Evolutionary conservation across 2,888 invertebrate species (phyloP).

Genomic region (Adelognathus sp.): DNA sequence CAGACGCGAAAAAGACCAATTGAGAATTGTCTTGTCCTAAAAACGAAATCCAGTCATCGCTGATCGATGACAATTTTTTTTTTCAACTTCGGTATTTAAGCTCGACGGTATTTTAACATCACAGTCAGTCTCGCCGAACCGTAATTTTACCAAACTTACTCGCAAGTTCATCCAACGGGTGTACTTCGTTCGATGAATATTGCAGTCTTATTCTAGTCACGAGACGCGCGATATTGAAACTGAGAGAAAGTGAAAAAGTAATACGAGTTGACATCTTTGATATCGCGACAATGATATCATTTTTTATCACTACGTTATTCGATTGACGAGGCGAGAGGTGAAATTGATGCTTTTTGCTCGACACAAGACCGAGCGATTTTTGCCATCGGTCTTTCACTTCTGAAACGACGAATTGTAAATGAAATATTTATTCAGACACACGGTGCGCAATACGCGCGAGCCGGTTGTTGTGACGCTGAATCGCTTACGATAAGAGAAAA

Average conservation of each 20-base stretch:
- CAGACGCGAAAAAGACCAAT: constrained; percentile 92
- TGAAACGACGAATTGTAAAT: constrained; percentile 49
- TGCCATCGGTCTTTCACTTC: constrained; percentile 13
- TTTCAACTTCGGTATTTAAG: neutral
- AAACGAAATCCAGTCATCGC: constrained; percentile 1
- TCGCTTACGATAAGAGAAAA: constrained; percentile 5
- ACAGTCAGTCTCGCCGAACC: neutral
- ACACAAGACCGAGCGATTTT: neutral
- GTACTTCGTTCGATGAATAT: constrained; percentile 9
- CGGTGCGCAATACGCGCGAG: neutral
- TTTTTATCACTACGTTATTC: neutral
- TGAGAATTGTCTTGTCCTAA: constrained; percentile 79
- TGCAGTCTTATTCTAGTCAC: constrained; percentile 35
- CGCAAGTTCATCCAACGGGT: neutral
- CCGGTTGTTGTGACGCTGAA: constrained; percentile 1
- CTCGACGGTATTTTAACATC: neutral
- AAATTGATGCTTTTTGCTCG: neutral
- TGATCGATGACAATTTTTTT: constrained; percentile 11
- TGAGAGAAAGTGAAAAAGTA: constrained; percentile 2
- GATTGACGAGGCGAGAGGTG: neutral
- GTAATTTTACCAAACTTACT: constrained; percentile 29
- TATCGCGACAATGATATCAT: constrained; percentile 13
- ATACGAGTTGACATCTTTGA: neutral
- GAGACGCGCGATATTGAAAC: constrained; percentile 20
- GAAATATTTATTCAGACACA: constrained; percentile 17